Base-by-base conservation (phyloP, 1,140 invertebrate genomes). In the Monochamus saltuarius region DNA sequence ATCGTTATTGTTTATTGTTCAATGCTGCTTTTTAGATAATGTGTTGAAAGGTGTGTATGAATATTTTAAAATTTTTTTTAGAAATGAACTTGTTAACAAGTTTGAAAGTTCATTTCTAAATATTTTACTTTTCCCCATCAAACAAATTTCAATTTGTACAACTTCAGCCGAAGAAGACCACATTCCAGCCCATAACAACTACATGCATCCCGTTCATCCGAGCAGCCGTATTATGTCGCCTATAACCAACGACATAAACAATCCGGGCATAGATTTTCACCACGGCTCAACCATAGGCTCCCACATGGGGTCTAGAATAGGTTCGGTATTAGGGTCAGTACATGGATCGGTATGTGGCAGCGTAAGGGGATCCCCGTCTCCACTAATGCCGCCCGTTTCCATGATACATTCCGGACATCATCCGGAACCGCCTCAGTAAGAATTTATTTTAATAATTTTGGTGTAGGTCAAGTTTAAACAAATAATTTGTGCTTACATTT, bases 131-230 rank as follows among this genome's bases (percentile, higher is more conserved):
- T 45, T 56, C 35, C 10, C 2, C 14, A 19, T 46, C 14, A 14
- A 17, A 13, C 14, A 46, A 46, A 3, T 14, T 37, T 39, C 4
- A 16, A 10, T 47, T 49, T 57, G 4, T 52, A 42, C 11, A 3
- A 51, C 78, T 69, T 55, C 59, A 83, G 83, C 82, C 60, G 83
- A 84, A 72, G 83, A 84, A 76, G 83, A 84, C 69, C 83, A 84
- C 74, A 65, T 73, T 43, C 60, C 65, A 19, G 56, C 49, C 37
- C 72, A 72, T 45, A 69, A 68, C 53, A 73, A 72, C 56, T 75
- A 74, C 61, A 56, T 65, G 14, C 43, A 39, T 16, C 57, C 59
- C 3, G 11, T 45, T 13, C 57, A 58, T 58, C 65, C 68, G 6
- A 58, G 70, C 14, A 73, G 64, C 60, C 62, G 72, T 7, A 68